phyloP scores from a whole-genome alignment of 1,140 invertebrate genomes.

The Hetaerina americana region DNA sequence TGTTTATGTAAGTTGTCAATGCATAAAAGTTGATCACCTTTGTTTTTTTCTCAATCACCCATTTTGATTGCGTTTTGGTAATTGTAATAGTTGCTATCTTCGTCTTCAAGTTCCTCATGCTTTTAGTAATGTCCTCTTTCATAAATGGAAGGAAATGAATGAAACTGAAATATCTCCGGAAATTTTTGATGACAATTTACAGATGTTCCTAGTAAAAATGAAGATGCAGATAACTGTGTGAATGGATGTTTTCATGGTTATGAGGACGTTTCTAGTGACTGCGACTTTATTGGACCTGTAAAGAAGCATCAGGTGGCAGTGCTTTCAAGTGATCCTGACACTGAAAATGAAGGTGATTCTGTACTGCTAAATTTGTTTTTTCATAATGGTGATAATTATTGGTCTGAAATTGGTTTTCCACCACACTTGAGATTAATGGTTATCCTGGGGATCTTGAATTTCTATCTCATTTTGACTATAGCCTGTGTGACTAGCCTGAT shows the following conservation, averaged over 20 bases:
- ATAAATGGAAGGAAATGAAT: conserved; percentile 5
- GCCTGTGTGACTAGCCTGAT: too few relatives aligned
- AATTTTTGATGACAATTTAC: conserved; percentile 11
- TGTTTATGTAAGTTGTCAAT: neutral
- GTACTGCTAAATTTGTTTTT: too few relatives aligned
- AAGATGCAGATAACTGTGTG: neutral
- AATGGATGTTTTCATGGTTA: neutral
- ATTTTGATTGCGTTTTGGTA: neutral
- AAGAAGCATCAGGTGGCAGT: too few relatives aligned
- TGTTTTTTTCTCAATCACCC: neutral
- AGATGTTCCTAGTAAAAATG: neutral
- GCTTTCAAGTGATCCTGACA: too few relatives aligned
- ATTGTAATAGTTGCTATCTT: conserved; percentile 6
- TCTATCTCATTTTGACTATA: too few relatives aligned
- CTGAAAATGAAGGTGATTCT: too few relatives aligned
- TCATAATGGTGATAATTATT: too few relatives aligned
- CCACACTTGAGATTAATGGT: too few relatives aligned
- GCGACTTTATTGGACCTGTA: too few relatives aligned
- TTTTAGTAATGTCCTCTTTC: conserved; percentile 8
- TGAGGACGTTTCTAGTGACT: neutral
- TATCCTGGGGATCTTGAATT: too few relatives aligned
- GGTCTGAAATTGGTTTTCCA: too few relatives aligned
- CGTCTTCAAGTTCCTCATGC: conserved; percentile 10
- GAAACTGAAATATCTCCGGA: conserved; percentile 7
- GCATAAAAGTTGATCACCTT: neutral